Conservation (phyloP, 2,888 invertebrate species). For the Norana najaformis region DNA sequence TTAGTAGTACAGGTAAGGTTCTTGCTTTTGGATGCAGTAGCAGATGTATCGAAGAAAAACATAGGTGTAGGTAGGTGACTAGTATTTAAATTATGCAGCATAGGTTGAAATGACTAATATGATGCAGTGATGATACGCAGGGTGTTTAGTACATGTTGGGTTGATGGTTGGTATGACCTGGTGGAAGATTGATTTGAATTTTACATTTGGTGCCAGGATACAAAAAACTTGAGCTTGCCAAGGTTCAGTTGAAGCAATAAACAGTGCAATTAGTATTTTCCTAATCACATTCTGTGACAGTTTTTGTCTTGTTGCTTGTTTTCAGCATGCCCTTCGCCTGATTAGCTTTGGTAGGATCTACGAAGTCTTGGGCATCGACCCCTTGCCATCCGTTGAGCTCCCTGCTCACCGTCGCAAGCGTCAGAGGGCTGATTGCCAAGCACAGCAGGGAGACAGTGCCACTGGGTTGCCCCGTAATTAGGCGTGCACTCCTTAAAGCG, state of each 20-base stretch:
- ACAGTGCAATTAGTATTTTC: not conserved
- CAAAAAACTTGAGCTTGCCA: no score
- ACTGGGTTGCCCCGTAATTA: not conserved
- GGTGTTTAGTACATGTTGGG: no score
- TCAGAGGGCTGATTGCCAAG: conserved; percentile 18
- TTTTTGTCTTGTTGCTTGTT: not conserved
- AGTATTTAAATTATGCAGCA: no score
- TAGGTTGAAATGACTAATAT: no score
- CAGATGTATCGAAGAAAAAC: no score
- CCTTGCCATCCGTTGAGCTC: conserved; percentile 36
- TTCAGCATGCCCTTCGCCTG: conserved; percentile 81
- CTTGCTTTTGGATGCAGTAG: no score
- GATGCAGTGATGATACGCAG: no score
- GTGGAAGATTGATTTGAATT: no score
- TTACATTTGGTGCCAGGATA: no score
- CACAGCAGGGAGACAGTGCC: conserved; percentile 16
- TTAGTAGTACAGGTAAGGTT: no score
- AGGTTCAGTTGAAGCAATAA: not conserved
- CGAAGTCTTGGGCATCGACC: conserved; percentile 79
- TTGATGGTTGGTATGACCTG: no score
- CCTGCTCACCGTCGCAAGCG: conserved; percentile 22
- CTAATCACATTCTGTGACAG: not conserved
- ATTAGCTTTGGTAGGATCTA: conserved; percentile 96
- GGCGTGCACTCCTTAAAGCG: not conserved
- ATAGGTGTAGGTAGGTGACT: no score